Base-by-base conservation (phyloP, 2,888 invertebrate genomes). In the Colletes collaris region DNA sequence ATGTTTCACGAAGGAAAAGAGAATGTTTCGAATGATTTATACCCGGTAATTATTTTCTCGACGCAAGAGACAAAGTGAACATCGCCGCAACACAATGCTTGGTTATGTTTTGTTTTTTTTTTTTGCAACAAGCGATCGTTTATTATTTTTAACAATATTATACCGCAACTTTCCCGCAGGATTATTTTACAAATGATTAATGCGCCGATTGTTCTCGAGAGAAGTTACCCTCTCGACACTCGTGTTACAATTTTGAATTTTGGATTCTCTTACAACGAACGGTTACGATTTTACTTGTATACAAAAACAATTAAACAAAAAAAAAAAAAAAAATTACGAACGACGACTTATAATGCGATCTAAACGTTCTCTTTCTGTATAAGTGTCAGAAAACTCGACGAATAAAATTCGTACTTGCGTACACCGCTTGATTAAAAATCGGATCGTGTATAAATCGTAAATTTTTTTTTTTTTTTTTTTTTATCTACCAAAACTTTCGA, bases 61-160 rank as follows among this genome's bases (percentile, higher is more conserved):
- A 2, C 44, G 44, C 10, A 6, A 46, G 44, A 46, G 8, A 46
- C 44, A 75, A 82, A 70, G 65, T 66, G 74, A 83, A 83, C 63
- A 77, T 80, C 49, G 73, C 66, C 75, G 62, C 64, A 63, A 85
- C 73, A 86, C 81, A 83, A 16, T 75, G 78, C 58, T 60, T 82
- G 63, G 65, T 77, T 76, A 55, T 7, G 7, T 72, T 6, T 81
- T 84, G 16, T 16, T n/a, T n/a, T n/a, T n/a, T n/a, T n/a, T n/a
- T n/a, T 86, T 81, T 76, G 70, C 76, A 88, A 81, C 72, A 84
- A 84, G 66, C 80, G 72, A 52, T 73, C 81, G 65, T 88, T 89
- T 88, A 89, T 89, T 87, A 2, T 27, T 37, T 19, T 70, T 46
- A 63, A 69, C 62, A 87, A 87, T 75, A 79, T 79, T 83, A 46